These are phyloP conservation scores for Barnardius zonarius DNA, from an alignment of 2,113 vertebrate genomes.

Conservation along the genomic window DNA sequence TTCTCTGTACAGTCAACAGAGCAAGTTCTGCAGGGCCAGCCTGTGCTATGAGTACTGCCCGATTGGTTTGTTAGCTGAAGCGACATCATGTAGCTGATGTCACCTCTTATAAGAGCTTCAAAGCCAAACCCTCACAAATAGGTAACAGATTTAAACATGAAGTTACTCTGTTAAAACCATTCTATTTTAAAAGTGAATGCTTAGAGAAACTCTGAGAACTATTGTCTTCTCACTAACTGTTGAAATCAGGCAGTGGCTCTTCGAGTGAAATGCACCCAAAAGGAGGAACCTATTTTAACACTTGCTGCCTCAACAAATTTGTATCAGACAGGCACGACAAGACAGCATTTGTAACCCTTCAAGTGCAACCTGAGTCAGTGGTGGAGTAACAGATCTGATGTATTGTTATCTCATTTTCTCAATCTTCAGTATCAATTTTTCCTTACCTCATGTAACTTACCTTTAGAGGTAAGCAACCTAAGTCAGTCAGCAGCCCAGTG, in stretches of 20 bases:
- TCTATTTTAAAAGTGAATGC: neutral
- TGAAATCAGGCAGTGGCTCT: neutral
- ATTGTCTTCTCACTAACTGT: neutral
- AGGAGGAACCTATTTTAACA: neutral
- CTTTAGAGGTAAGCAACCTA: neutral
- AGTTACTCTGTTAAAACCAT: neutral
- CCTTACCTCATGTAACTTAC: neutral
- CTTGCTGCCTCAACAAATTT: neutral
- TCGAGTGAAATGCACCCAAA: neutral
- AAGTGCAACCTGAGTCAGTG: neutral
- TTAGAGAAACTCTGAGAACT: neutral
- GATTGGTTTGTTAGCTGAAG: neutral
- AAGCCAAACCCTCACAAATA: neutral
- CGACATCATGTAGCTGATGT: neutral
- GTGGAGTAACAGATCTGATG: neutral
- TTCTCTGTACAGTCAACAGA: neutral
- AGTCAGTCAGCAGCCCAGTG: neutral
- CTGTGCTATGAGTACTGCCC: neutral
- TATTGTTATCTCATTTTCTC: neutral
- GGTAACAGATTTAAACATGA: neutral
- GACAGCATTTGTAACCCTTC: neutral
- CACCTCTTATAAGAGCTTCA: neutral
- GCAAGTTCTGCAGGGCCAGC: neutral
- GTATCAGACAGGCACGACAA: neutral
- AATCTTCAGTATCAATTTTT: neutral